phyloP scores from a whole-genome alignment of 2,113 vertebrate species.

The Oreochromis tanganicae region DNA sequence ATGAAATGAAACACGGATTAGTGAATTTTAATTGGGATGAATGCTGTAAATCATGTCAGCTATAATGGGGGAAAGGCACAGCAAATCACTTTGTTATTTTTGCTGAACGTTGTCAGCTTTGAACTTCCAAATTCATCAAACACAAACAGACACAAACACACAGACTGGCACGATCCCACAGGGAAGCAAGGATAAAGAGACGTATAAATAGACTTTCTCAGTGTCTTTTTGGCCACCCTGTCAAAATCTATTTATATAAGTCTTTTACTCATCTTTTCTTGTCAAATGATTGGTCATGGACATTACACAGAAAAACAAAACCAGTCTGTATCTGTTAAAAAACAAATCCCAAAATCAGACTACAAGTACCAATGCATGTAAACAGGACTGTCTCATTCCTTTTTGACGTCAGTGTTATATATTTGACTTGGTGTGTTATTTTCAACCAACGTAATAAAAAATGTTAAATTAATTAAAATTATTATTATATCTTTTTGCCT shows the following conservation, averaged over 20 bases:
- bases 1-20: neutral
- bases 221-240: slow-evolving; percentile 40
- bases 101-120: slow-evolving; percentile 28
- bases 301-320: slow-evolving; percentile 18
- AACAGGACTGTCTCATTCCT: neutral
- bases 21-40: neutral
- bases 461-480: neutral
- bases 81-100: slow-evolving; percentile 28
- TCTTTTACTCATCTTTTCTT: slow-evolving; percentile 48
- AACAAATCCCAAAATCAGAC: neutral
- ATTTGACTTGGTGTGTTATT: neutral
- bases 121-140: slow-evolving; percentile 24
- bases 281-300: slow-evolving; percentile 43
- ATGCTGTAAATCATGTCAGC: neutral
- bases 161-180: slow-evolving; percentile 16
- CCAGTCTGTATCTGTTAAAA: neutral
- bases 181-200: slow-evolving; percentile 30
- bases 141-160: slow-evolving; percentile 7
- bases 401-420: neutral
- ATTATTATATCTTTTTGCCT: neutral
- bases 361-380: neutral
- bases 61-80: neutral
- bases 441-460: neutral
- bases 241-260: slow-evolving; percentile 52
- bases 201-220: slow-evolving; percentile 46